Conservation (phyloP, 2,888 invertebrate species). For the Orthosia cruda region DNA sequence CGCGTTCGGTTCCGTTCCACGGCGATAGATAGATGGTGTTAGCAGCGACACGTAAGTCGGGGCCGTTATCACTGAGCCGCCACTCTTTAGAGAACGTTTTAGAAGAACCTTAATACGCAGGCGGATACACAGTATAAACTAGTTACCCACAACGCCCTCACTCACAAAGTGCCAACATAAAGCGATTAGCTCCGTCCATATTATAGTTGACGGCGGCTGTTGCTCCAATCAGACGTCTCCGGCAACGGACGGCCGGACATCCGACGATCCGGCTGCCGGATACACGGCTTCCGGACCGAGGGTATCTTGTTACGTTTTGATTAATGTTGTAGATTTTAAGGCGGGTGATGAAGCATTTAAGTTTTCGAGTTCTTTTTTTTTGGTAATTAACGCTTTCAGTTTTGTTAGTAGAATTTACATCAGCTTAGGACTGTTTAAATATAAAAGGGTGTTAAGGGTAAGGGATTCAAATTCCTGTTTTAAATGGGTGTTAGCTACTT, state of each 20-base stretch:
- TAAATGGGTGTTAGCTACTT: too few species aligned
- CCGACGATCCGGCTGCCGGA: slow-evolving; percentile 63
- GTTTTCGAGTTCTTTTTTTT: not conserved
- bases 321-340: slow-evolving; percentile 47
- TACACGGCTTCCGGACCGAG: slow-evolving; percentile 26
- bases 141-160: not conserved
- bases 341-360: too few species aligned
- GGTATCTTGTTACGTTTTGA: slow-evolving; percentile 48
- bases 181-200: slow-evolving; percentile 31
- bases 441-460: too few species aligned
- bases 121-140: not conserved
- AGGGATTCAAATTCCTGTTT: too few species aligned
- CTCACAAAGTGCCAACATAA: not conserved
- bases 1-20: too few species aligned
- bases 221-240: slow-evolving; percentile 56
- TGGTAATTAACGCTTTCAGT: too few species aligned
- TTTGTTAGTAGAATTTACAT: not conserved
- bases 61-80: too few species aligned
- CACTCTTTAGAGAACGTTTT: too few species aligned
- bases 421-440: too few species aligned
- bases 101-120: not conserved
- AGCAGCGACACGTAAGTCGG: too few species aligned
- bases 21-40: too few species aligned
- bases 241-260: slow-evolving; percentile 56
- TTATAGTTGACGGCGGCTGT: slow-evolving; percentile 15